Conservation (phyloP, 2,113 vertebrate genomes). For the Pogona vitticeps region DNA sequence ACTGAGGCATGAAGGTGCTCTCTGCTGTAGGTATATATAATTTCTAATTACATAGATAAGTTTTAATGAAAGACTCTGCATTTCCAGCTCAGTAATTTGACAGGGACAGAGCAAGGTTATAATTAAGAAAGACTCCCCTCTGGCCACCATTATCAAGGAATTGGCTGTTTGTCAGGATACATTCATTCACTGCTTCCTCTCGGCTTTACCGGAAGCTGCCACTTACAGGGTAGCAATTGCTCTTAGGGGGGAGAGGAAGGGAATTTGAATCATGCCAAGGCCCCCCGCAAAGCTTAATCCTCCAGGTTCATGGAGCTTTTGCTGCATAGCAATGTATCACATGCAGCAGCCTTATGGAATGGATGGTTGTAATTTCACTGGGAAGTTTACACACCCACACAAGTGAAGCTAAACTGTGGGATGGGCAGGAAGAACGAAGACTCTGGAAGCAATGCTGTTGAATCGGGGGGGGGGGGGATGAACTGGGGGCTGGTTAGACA, state of each 20-base stretch:
- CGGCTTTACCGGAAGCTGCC: neutral
- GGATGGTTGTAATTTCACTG: neutral
- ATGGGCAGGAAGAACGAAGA: neutral
- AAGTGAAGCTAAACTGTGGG: neutral
- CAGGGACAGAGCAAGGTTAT: slow-evolving; percentile 42
- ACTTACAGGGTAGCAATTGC: slow-evolving; percentile 27
- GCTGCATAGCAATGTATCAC: neutral
- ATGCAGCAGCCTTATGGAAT: neutral
- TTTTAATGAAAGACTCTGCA: slow-evolving; percentile 70
- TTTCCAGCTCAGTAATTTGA: slow-evolving; percentile 45
- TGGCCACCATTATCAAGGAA: slow-evolving; percentile 1
- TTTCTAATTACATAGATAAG: slow-evolving; percentile 73
- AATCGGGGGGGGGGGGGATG: too few species aligned
- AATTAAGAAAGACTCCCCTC: slow-evolving; percentile 36
- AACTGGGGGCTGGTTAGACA: too few species aligned
- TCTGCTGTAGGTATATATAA: slow-evolving; percentile 60
- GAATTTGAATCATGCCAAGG: neutral
- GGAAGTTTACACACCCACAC: neutral
- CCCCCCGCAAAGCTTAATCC: neutral
- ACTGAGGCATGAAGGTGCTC: slow-evolving; percentile 55
- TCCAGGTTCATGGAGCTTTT: neutral
- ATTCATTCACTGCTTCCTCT: neutral
- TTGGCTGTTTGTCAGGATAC: neutral
- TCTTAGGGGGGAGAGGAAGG: neutral
- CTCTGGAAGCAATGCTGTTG: too few species aligned